These are phyloP conservation scores for Anthophora plumipes DNA, from an alignment of 2,888 invertebrate species.

Conservation along the genomic window DNA sequence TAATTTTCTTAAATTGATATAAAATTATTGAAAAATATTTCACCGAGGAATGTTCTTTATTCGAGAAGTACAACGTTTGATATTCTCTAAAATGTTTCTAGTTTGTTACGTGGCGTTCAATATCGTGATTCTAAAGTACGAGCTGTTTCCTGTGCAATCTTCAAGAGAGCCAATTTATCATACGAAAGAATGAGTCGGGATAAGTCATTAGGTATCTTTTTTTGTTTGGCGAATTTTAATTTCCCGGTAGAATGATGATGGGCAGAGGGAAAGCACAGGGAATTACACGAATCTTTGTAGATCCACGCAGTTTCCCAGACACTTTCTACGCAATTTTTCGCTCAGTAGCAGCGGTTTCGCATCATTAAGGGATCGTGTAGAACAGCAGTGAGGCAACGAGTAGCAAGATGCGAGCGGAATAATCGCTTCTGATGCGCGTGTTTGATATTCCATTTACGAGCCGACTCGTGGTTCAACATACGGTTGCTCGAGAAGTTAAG, in stretches of 20 bases:
- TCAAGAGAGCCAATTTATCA: not conserved
- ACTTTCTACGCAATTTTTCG: slow-evolving; percentile 75
- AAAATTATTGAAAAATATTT: too few relatives aligned
- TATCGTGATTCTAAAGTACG: not conserved
- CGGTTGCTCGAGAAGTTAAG: not conserved
- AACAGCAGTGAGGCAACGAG: slow-evolving; percentile 32
- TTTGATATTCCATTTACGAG: slow-evolving; percentile 11
- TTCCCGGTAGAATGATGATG: slow-evolving; percentile 42
- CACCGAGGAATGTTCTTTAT: too few relatives aligned
- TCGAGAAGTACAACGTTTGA: too few relatives aligned
- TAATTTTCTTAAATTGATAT: too few relatives aligned
- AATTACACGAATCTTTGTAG: slow-evolving; percentile 75
- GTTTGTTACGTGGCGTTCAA: too few relatives aligned
- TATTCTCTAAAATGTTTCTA: too few relatives aligned
- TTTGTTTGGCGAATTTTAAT: slow-evolving; percentile 6
- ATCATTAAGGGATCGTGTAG: slow-evolving; percentile 49
- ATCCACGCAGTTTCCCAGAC: slow-evolving; percentile 75
- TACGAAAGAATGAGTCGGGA: not conserved
- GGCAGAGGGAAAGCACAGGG: slow-evolving; percentile 72
- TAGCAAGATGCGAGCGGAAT: slow-evolving; percentile 2
- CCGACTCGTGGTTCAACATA: not conserved
- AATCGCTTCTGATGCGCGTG: slow-evolving; percentile 5
- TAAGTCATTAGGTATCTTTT: not conserved
- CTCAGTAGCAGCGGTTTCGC: slow-evolving; percentile 50
- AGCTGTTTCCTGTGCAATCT: not conserved